These are phyloP conservation scores for Gambusia holbrooki DNA, from an alignment of 2,113 vertebrate genomes.

Conservation along the genomic window DNA sequence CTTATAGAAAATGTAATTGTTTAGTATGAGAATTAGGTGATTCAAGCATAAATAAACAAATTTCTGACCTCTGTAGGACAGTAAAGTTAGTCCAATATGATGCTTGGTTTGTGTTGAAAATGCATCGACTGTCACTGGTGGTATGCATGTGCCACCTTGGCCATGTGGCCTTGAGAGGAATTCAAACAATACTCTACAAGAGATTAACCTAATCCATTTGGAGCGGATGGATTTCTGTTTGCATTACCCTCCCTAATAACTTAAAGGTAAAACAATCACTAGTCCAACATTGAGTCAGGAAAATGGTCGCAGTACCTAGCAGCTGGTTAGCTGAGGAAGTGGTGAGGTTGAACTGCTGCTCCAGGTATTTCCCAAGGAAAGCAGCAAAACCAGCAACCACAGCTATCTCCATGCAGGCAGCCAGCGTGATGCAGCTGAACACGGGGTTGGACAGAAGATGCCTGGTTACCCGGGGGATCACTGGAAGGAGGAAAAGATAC, in stretches of 20 bases:
- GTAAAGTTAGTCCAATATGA: too few relatives aligned
- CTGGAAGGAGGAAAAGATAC: slow-evolving; percentile 30
- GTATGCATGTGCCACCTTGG: too few relatives aligned
- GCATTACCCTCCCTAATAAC: background rate
- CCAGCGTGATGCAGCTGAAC: slow-evolving; percentile 80
- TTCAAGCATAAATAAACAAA: too few relatives aligned
- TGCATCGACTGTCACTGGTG: too few relatives aligned
- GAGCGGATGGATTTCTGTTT: too few relatives aligned
- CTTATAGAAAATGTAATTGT: too few relatives aligned
- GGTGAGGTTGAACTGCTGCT: slow-evolving; percentile 82
- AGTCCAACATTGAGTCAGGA: background rate
- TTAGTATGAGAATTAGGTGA: too few relatives aligned
- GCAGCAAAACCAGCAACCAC: slow-evolving; percentile 81
- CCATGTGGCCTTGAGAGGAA: too few relatives aligned
- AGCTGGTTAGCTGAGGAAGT: slow-evolving; percentile 83
- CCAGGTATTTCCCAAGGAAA: slow-evolving; percentile 81
- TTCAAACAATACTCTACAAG: too few relatives aligned
- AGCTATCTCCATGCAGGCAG: slow-evolving; percentile 82
- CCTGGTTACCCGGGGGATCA: slow-evolving; percentile 78
- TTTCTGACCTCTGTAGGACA: too few relatives aligned
- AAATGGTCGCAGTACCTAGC: slow-evolving; percentile 65
- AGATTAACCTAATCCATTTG: too few relatives aligned
- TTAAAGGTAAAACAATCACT: background rate
- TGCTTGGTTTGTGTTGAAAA: too few relatives aligned
- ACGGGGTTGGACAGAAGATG: slow-evolving; percentile 82